Conservation (phyloP, 1,140 invertebrate genomes). For the Zaprionus kolodkinae region DNA sequence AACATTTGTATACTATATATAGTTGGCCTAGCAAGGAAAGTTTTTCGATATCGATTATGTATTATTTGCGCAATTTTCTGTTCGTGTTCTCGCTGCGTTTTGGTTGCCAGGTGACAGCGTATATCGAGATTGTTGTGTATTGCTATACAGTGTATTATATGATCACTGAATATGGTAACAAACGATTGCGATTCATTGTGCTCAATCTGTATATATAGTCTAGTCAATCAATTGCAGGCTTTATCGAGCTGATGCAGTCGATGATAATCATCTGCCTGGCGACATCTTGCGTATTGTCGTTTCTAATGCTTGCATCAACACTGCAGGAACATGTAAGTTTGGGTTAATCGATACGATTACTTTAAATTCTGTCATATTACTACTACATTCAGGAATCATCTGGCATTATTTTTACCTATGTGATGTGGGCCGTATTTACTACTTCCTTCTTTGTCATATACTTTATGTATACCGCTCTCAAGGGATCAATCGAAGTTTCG, state of each 20-base stretch:
- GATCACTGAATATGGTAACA: conserved; percentile 5
- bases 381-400: conserved; percentile 31
- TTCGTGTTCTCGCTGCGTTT: conserved; percentile 26
- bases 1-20: background rate
- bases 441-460: conserved; percentile 7
- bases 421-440: conserved; percentile 31
- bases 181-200: background rate
- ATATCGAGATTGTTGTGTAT: conserved; percentile 10
- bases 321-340: conserved; percentile 36
- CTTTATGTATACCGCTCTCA: background rate
- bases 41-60: conserved; percentile 16
- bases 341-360: no score
- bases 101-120: conserved; percentile 25
- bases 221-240: conserved; percentile 16
- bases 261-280: conserved; percentile 23
- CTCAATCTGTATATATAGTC: background rate
- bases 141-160: conserved; percentile 10
- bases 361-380: no score
- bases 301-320: conserved; percentile 29
- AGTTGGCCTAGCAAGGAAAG: background rate
- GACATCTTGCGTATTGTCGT: conserved; percentile 6
- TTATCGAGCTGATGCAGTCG: conserved; percentile 9
- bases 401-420: conserved; percentile 40
- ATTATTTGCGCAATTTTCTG: conserved; percentile 33
- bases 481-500: no score